These are phyloP conservation scores for Tromatobia lineatoria DNA, from an alignment of 2,888 invertebrate species.

Conservation along the genomic window DNA sequence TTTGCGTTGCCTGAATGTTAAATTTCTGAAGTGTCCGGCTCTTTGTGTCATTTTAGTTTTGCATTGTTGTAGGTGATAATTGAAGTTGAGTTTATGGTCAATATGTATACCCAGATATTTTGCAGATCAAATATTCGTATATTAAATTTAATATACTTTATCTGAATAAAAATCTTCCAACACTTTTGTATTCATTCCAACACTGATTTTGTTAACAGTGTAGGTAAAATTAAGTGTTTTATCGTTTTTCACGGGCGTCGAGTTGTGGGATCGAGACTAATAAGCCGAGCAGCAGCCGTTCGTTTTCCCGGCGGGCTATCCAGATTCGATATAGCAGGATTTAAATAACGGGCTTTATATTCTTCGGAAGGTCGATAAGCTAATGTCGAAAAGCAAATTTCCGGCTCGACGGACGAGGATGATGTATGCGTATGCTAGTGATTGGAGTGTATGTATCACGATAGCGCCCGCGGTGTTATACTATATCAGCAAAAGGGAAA, in stretches of 20 bases:
- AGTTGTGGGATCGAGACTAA: slow-evolving; percentile 32
- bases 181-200: too few relatives aligned
- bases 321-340: slow-evolving; percentile 38
- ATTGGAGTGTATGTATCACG: not conserved
- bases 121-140: too few relatives aligned
- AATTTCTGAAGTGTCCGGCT: too few relatives aligned
- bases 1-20: too few relatives aligned
- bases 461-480: slow-evolving; percentile 1
- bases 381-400: slow-evolving; percentile 70
- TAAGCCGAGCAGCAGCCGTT: slow-evolving; percentile 12
- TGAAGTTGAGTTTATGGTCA: too few relatives aligned
- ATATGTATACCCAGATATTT: too few relatives aligned
- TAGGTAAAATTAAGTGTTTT: too few relatives aligned
- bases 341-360: slow-evolving; percentile 66
- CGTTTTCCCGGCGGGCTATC: slow-evolving; percentile 5
- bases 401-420: slow-evolving; percentile 51
- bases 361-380: slow-evolving; percentile 27
- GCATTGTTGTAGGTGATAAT: too few relatives aligned
- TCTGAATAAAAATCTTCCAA: too few relatives aligned
- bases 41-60: too few relatives aligned
- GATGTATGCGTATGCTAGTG: not conserved
- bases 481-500: not conserved
- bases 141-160: too few relatives aligned
- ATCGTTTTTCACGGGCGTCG: not conserved
- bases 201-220: not conserved